Conservation (phyloP, 2,797 vertebrate species). For the Artibeus lituratus region DNA sequence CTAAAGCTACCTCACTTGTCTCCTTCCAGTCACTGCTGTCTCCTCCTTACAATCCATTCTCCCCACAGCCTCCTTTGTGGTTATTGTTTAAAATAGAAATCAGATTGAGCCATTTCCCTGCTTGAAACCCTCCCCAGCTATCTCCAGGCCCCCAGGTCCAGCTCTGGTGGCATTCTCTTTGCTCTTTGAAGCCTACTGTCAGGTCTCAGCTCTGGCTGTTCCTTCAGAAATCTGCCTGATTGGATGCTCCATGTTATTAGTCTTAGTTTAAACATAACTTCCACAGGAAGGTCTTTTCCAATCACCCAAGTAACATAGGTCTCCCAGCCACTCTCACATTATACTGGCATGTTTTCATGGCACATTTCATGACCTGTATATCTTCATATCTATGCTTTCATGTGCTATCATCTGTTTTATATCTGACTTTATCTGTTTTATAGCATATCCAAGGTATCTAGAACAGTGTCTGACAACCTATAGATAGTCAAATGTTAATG, state of each 20-base stretch:
- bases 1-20: neutral
- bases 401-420: neutral
- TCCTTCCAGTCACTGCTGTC: neutral
- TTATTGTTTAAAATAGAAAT: neutral
- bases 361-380: neutral
- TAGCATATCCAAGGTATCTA: neutral
- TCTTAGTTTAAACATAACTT: neutral
- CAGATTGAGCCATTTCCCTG: neutral
- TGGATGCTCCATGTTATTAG: neutral
- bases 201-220: neutral
- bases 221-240: neutral
- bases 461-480: neutral
- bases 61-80: neutral
- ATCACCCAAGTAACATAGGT: neutral
- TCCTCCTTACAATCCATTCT: neutral
- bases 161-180: neutral
- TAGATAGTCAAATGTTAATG: neutral
- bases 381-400: neutral
- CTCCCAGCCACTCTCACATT: neutral
- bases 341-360: neutral
- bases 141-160: neutral
- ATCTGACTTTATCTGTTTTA: neutral
- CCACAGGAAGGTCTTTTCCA: neutral
- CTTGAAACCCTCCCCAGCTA: neutral
- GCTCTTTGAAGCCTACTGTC: neutral